Percentiles rank a stretch among this genome's conserved stretches.
phyloP scores from a whole-genome alignment of 2,797 vertebrate genomes.

The Limnodromus scolopaceus region DNA sequence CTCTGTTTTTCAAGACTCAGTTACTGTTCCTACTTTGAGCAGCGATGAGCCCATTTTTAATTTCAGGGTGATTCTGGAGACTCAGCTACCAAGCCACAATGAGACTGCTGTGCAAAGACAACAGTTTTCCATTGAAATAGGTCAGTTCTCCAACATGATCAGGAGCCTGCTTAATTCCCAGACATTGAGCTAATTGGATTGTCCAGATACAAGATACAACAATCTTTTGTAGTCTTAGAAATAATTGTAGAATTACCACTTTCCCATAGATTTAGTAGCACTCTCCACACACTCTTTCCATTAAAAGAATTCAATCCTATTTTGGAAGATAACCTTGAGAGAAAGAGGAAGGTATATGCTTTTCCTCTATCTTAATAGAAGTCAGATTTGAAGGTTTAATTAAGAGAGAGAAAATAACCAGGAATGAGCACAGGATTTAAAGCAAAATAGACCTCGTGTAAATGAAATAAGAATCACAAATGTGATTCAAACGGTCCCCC shows the following conservation, averaged over 20 bases:
- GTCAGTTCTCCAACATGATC: background rate
- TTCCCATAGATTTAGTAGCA: background rate
- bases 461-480: background rate
- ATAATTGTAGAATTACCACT: constrained; percentile 40
- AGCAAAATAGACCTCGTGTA: background rate
- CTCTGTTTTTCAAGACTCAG: background rate
- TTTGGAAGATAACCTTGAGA: constrained; percentile 49
- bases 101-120: background rate
- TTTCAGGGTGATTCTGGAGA: background rate
- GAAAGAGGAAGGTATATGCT: constrained; percentile 12
- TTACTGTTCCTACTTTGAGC: background rate
- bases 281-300: background rate
- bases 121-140: background rate
- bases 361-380: constrained; percentile 44
- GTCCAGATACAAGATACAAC: constrained; percentile 23
- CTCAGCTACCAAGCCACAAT: rapidly evolving
- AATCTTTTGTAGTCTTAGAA: constrained; percentile 28
- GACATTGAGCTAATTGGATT: constrained; percentile 38
- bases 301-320: constrained; percentile 20
- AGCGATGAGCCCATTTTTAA: background rate
- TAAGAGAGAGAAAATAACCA: constrained; percentile 40
- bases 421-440: constrained; percentile 7
- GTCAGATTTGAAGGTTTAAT: constrained; percentile 50
- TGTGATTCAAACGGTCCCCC: background rate
- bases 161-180: constrained; percentile 1